A percentile compares a stretch with the other conserved stretches of the same genome.
Conservation (phyloP, 2,888 invertebrate genomes). For the Apotomis turbidana region DNA sequence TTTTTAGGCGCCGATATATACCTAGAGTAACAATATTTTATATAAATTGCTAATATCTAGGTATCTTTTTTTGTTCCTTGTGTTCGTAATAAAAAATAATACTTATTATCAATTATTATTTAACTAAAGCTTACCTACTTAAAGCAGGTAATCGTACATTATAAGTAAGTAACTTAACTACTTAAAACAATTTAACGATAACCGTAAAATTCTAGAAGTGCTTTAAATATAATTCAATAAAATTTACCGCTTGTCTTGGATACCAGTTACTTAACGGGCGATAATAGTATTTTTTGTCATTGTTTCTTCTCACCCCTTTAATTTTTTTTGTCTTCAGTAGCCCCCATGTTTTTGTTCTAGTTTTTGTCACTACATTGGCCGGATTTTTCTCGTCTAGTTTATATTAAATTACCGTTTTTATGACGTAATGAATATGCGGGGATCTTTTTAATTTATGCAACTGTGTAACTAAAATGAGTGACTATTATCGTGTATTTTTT, state of each 20-base stretch:
- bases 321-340: conserved; percentile 64
- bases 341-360: conserved; percentile 67
- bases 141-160: no score
- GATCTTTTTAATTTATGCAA: conserved; percentile 66
- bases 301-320: conserved; percentile 74
- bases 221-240: conserved; percentile 73
- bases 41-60: no score
- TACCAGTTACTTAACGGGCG: conserved; percentile 66
- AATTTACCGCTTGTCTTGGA: conserved; percentile 77
- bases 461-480: conserved; percentile 71
- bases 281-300: conserved; percentile 68
- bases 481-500: conserved; percentile 69
- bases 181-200: background rate
- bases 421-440: conserved; percentile 80
- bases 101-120: no score
- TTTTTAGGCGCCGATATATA: no score
- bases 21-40: no score
- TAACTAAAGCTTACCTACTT: no score
- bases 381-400: conserved; percentile 80
- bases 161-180: no score
- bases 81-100: no score
- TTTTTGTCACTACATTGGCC: conserved; percentile 74
- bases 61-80: no score
- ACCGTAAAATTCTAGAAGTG: conserved; percentile 40
- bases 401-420: conserved; percentile 83